Evolutionary conservation across 1,140 invertebrate species (phyloP).

Genomic region (Drosophila subobscura): DNA sequence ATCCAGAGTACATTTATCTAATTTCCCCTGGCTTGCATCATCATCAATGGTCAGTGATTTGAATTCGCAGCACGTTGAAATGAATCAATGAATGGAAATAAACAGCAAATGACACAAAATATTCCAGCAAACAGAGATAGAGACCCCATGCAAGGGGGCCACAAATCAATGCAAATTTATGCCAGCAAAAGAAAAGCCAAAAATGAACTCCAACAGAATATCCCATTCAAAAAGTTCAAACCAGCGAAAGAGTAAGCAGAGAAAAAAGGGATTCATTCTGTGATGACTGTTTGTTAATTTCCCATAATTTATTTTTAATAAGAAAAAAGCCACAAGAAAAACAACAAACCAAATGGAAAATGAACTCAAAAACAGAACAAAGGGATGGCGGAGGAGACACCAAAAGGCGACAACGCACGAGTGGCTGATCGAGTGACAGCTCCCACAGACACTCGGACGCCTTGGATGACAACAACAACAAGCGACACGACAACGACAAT

Average conservation of each 20-base stretch:
- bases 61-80: constrained; percentile 58
- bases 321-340: constrained; percentile 18
- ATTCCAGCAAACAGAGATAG: constrained; percentile 2
- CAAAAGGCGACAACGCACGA: too few species aligned
- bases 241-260: too few species aligned
- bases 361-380: constrained; percentile 13
- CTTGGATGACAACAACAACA: constrained; percentile 45
- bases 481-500: constrained; percentile 10
- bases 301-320: constrained; percentile 57
- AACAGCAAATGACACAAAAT: constrained; percentile 10
- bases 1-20: constrained; percentile 7
- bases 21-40: constrained; percentile 19
- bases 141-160: background rate
- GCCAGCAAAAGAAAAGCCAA: constrained; percentile 37
- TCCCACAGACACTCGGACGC: constrained; percentile 61
- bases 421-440: constrained; percentile 11
- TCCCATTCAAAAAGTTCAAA: constrained; percentile 11
- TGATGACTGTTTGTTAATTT: constrained; percentile 63
- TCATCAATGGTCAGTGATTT: constrained; percentile 8
- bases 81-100: constrained; percentile 44
- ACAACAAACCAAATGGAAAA: constrained; percentile 11
- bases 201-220: constrained; percentile 15
- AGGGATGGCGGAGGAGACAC: background rate
- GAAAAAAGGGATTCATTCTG: background rate
- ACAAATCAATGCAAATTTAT: constrained; percentile 57